Percentiles rank a stretch among this genome's conserved stretches.
Conservation (phyloP, 2,888 invertebrate genomes). For the Trilocha varians region DNA sequence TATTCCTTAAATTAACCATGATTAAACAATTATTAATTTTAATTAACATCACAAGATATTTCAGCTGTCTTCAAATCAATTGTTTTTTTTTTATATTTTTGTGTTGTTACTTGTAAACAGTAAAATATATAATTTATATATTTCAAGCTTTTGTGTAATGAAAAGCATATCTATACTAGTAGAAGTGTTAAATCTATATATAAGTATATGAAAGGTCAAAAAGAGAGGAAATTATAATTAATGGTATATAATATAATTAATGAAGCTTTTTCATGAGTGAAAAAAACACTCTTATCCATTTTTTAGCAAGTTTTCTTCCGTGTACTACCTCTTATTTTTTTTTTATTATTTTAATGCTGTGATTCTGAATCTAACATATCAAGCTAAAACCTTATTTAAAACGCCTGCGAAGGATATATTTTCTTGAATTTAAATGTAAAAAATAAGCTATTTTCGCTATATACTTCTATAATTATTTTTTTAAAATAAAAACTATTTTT, state of each 20-base stretch:
- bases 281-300: conserved; percentile 13
- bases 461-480: conserved; percentile 28
- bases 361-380: conserved; percentile 46
- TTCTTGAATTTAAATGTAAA: conserved; percentile 35
- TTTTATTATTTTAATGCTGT: conserved; percentile 8
- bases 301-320: conserved; percentile 19
- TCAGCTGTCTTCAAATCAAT: too few relatives aligned
- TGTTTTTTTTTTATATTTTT: too few relatives aligned
- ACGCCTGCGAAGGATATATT: conserved; percentile 45
- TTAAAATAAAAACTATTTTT: conserved; percentile 18
- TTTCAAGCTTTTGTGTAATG: conserved; percentile 19
- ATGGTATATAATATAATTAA: conserved; percentile 56
- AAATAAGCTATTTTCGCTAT: conserved; percentile 34
- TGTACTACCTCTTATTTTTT: conserved; percentile 32
- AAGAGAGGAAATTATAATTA: conserved; percentile 69
- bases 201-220: conserved; percentile 68
- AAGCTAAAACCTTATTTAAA: conserved; percentile 34
- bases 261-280: neutral
- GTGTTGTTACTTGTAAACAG: too few relatives aligned
- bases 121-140: too few relatives aligned
- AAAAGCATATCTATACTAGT: conserved; percentile 57
- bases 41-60: too few relatives aligned
- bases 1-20: too few relatives aligned
- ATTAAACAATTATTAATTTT: too few relatives aligned
- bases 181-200: conserved; percentile 41